Evolutionary conservation across 1,140 invertebrate species (phyloP).

Genomic region (Lordiphosa collinella): DNA sequence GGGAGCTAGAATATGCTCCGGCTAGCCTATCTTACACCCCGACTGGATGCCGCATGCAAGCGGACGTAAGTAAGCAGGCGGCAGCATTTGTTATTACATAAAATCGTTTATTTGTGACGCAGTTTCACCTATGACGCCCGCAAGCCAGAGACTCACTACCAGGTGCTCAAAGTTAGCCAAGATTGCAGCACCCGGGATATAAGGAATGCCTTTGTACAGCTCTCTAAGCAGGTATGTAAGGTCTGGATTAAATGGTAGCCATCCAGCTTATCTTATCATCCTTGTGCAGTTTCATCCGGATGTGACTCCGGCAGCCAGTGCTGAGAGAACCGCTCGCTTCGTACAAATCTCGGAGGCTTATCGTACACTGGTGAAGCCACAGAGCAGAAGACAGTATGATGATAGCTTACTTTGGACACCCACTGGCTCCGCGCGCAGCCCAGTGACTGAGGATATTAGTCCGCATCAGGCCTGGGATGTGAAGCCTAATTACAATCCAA

Average conservation of each 20-base stretch:
- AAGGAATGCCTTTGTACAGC: slow-evolving; percentile 81
- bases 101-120: slow-evolving; percentile 27
- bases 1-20: slow-evolving; percentile 25
- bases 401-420: slow-evolving; percentile 52
- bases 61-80: slow-evolving; percentile 48
- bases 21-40: slow-evolving; percentile 1
- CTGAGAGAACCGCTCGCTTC: slow-evolving; percentile 81
- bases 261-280: not conserved
- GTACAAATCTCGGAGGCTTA: slow-evolving; percentile 85
- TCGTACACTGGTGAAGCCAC: slow-evolving; percentile 82
- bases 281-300: slow-evolving; percentile 82
- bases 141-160: slow-evolving; percentile 80
- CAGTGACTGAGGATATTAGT: slow-evolving; percentile 9
- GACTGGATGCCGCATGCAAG: not conserved
- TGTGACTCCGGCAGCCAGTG: slow-evolving; percentile 80
- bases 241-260: not conserved
- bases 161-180: slow-evolving; percentile 81
- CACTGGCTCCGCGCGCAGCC: slow-evolving; percentile 12
- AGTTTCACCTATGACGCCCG: slow-evolving; percentile 32
- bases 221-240: slow-evolving; percentile 81
- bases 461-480: slow-evolving; percentile 60
- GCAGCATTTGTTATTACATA: slow-evolving; percentile 42
- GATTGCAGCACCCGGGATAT: slow-evolving; percentile 82
- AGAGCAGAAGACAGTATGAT: slow-evolving; percentile 82
- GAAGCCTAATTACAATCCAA: slow-evolving; percentile 61